These are phyloP conservation scores for Idaea aversata DNA, from an alignment of 2,888 invertebrate species.

Conservation along the genomic window DNA sequence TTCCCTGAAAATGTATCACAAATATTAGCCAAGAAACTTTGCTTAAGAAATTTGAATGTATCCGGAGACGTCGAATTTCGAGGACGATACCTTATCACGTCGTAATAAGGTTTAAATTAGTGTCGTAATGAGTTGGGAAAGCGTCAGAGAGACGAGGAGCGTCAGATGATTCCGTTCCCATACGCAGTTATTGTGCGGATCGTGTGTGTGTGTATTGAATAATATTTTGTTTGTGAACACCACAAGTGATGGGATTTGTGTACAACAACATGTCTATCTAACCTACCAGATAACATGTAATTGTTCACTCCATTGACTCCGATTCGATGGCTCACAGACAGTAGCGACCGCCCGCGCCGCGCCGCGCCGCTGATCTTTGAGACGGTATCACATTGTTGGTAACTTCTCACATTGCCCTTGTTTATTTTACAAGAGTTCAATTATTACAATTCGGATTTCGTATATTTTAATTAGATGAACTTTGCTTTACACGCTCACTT, in stretches of 20 bases:
- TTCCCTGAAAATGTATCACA: constrained; percentile 60
- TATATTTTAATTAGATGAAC: too few species aligned
- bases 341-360: too few species aligned
- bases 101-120: constrained; percentile 32
- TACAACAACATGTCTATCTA: neutral
- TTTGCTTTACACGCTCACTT: too few species aligned
- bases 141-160: constrained; percentile 42
- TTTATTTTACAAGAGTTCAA: neutral
- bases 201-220: constrained; percentile 44
- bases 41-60: constrained; percentile 44
- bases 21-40: constrained; percentile 64
- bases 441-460: too few species aligned
- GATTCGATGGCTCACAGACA: constrained; percentile 2
- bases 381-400: neutral
- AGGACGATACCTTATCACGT: constrained; percentile 28
- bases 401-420: neutral
- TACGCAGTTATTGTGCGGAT: constrained; percentile 42
- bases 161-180: constrained; percentile 59
- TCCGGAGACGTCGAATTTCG: constrained; percentile 4
- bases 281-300: constrained; percentile 17
- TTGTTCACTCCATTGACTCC: constrained; percentile 20
- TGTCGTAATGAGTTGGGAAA: constrained; percentile 17
- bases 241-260: constrained; percentile 18
- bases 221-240: constrained; percentile 42
- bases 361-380: constrained; percentile 16